Conservation (phyloP, 2,888 invertebrate genomes). For the Antheraea assamensis region DNA sequence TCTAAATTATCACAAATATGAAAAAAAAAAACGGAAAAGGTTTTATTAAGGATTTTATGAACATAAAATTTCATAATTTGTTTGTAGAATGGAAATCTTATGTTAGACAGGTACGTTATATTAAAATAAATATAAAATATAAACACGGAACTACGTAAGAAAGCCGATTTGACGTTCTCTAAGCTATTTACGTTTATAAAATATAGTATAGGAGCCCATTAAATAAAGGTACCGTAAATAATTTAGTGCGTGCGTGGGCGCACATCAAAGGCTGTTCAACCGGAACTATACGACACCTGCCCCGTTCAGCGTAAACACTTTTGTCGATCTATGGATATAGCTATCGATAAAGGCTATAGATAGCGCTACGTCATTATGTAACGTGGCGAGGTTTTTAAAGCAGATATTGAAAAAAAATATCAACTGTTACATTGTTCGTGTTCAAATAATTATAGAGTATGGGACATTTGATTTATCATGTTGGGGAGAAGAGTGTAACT, state of each 20-base stretch:
- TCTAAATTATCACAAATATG: too few relatives aligned
- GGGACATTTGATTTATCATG: too few relatives aligned
- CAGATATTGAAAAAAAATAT: too few relatives aligned
- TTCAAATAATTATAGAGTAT: too few relatives aligned
- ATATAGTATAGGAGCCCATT: constrained; percentile 40
- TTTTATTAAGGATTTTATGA: too few relatives aligned
- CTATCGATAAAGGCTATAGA: constrained; percentile 1
- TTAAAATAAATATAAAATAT: neutral
- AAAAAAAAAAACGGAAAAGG: too few relatives aligned
- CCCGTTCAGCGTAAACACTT: constrained; percentile 26
- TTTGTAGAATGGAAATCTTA: too few relatives aligned
- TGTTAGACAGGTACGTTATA: neutral
- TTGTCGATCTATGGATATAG: neutral
- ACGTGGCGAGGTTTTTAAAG: neutral
- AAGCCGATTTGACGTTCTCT: constrained; percentile 2
- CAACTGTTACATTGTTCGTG: too few relatives aligned
- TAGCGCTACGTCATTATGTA: neutral
- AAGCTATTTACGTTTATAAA: constrained; percentile 34
- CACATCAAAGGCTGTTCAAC: constrained; percentile 42
- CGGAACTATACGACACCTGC: constrained; percentile 58
- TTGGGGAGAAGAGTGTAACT: too few relatives aligned
- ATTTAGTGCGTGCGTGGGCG: constrained; percentile 38
- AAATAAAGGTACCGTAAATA: constrained; percentile 35
- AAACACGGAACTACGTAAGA: constrained; percentile 11
- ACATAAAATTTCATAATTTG: too few relatives aligned